Base-by-base conservation (phyloP, 2,113 vertebrate genomes). In the Myiozetetes cayanensis region DNA sequence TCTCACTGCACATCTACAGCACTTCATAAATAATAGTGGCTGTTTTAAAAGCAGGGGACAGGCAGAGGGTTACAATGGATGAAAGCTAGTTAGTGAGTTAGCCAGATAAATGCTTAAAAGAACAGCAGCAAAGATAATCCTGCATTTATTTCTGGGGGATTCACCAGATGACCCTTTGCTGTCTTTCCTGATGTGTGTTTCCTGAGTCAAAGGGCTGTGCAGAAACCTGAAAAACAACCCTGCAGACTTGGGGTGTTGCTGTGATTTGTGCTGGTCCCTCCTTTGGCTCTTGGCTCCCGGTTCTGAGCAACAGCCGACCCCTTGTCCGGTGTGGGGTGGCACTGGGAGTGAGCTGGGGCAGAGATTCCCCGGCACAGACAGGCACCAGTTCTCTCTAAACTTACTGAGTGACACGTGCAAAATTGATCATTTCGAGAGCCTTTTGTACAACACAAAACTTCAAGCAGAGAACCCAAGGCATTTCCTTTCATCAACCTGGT, bases 401-500 rank as follows among this genome's bases (percentile, higher is more conserved):
- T 90, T 44, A 37, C 55, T 85, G 95, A 97, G 63, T 87, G 90
- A 55, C 79, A 82, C 83, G 53, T 84, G 85, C 89, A 97, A 98
- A 97, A 95, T 94, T 91, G 91, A 87, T 96, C 79, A 75, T 92
- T 96, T 97, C 72, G 85, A 81, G 90, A 93, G 82, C 71, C 76
- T 95, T 97, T 96, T 96, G 88, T 95, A 59, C 44, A 85, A 89
- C 87, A 95, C 79, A 79, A 68, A 96, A 97, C 85, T 96, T 97
- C 94, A 96, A 96, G 94, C 83, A 61, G 77, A 94, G 79, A 89
- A 96, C 96, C 96, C 94, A 96, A 97, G 96, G 84, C 92, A 94
- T 96, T 98, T 98, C 94, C 93, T 98, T 97, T 96, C 94, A 97
- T 97, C 93, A 95, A 84, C 85, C 87, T 96, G 92, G 52, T 96